These are phyloP conservation scores for Cynoglossus semilaevis DNA, from an alignment of 2,113 vertebrate species.

Conservation along the genomic window DNA sequence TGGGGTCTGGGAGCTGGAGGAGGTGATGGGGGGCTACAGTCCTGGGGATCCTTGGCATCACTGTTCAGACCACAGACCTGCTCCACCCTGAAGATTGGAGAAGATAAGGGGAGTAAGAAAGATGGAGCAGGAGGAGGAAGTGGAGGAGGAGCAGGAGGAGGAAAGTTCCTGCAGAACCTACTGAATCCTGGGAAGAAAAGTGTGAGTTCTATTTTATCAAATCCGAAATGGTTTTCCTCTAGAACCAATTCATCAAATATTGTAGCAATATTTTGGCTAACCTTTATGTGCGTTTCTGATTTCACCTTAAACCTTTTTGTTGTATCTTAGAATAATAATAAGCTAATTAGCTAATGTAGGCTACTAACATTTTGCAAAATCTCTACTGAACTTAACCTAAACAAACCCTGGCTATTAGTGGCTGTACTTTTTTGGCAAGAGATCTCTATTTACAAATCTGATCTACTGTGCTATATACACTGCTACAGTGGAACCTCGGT, in stretches of 20 bases:
- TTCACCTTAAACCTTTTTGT: too few relatives aligned
- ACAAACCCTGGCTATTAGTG: too few relatives aligned
- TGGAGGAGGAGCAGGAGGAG: conserved; percentile 52
- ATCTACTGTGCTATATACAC: too few relatives aligned
- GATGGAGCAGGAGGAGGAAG: conserved; percentile 44
- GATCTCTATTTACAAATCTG: too few relatives aligned
- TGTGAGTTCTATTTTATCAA: conserved; percentile 55
- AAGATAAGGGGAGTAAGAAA: conserved; percentile 68
- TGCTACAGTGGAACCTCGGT: too few relatives aligned
- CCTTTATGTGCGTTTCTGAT: too few relatives aligned
- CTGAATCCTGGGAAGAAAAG: conserved; percentile 77
- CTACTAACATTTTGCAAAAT: too few relatives aligned
- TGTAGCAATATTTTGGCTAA: too few relatives aligned
- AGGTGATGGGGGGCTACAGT: conserved; percentile 69
- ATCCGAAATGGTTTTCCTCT: background rate
- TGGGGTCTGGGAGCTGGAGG: conserved; percentile 66
- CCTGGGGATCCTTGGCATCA: conserved; percentile 79
- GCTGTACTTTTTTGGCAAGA: too few relatives aligned
- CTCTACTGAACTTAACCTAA: too few relatives aligned
- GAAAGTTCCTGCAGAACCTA: conserved; percentile 78
- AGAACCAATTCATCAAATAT: background rate
- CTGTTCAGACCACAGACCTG: conserved; percentile 77
- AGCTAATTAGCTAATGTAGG: too few relatives aligned
- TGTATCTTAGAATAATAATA: too few relatives aligned
- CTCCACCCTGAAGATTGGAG: conserved; percentile 77